phyloP scores from a whole-genome alignment of 2,113 vertebrate genomes.

The Motacilla alba region DNA sequence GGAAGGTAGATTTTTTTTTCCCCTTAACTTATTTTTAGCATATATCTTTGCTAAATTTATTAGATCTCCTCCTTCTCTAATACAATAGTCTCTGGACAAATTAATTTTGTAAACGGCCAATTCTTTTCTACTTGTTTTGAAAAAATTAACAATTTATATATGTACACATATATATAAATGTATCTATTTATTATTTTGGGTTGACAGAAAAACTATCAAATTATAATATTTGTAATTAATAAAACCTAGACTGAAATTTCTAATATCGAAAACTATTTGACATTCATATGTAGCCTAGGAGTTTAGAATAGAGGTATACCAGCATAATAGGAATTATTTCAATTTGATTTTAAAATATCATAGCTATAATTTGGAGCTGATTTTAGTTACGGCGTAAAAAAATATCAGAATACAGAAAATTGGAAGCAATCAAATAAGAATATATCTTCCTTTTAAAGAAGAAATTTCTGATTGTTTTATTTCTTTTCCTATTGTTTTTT shows the following conservation, averaged over 20 bases:
- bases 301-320: not conserved
- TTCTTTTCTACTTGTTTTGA: not conserved
- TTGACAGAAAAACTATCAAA: not conserved
- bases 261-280: not conserved
- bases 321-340: not conserved
- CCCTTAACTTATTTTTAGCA: not conserved
- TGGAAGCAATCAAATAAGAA: not conserved
- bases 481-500: not conserved
- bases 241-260: not conserved
- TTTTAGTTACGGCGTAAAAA: not conserved
- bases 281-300: not conserved
- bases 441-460: not conserved
- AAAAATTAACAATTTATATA: not conserved
- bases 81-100: not conserved
- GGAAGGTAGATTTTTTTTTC: rapidly evolving
- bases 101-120: not conserved
- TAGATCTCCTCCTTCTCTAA: not conserved
- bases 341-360: not conserved
- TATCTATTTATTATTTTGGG: not conserved
- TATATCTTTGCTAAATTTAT: not conserved
- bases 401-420: not conserved
- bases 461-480: not conserved
- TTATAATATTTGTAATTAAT: not conserved
- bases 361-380: not conserved
- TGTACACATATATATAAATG: no score